Evolutionary conservation across 2,797 vertebrate species (phyloP), one percentile per base, ranked within the genome.

Genomic region (Huso huso): DNA sequence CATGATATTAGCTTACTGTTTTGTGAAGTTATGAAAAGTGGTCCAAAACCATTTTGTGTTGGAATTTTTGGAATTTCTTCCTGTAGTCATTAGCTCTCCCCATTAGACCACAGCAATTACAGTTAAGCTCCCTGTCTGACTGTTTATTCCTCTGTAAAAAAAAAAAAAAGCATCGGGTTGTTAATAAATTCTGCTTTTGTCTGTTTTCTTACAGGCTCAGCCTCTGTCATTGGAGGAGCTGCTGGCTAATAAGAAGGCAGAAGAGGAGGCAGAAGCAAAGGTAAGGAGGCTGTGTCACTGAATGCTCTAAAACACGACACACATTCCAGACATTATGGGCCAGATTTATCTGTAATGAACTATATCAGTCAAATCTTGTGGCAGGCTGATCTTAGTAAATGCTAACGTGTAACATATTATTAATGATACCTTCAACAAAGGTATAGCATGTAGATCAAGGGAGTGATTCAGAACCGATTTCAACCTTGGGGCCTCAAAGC

Each of bases 221-320:
- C 95, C 96, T 0, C 83, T 99, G 60, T 99, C 96, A 69, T 75
- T 99, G 78, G 96, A 99, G 79, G 96, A 98, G 79, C 90, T 99
- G 77, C 83, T 99, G 59, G 93, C 96, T 0, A 98, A 97, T 82
- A 99, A 98, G 75, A 98, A 98, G 70, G 94, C 94, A 48, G 96
- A 96, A 58, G 96, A 99, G 65, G 95, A 98, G 78, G 96, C 96
- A 0, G 95, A 98, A 74, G 89, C 95, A 23, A 99, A 99, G 90
- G 96, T 96, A 68, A 77, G 76, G 18, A 12, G 11, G 10, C 1
- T 7, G 1, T 23, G 5, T 7, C 15, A 51, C 15, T 12, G 53
- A 10, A 23, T 51, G 23, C 8, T 48, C 9, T 49, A 49, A 48
- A 63, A 52, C 48, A 59, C 8, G 7, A 64, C 7, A 13, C 48